Conservation (phyloP, 35 echinoderm and acorn worm genomes). For the Ptychodera flava region DNA sequence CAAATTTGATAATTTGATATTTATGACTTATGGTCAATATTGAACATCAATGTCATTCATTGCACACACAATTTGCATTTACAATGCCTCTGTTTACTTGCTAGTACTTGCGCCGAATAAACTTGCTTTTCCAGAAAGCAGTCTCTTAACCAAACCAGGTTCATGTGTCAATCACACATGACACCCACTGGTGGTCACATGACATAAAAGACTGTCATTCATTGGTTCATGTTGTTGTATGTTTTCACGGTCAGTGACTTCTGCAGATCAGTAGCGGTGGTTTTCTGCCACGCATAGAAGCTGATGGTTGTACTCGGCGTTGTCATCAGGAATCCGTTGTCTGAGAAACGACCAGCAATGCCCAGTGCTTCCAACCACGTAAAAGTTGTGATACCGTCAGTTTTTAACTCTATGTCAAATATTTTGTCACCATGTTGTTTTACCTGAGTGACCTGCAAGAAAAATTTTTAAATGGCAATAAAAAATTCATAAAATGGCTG, state of each 20-base stretch:
- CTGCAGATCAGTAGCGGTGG: constrained; percentile 28
- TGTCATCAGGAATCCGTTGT: constrained; percentile 80
- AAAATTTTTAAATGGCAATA: not conserved
- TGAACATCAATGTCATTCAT: too few species aligned
- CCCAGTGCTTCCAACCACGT: constrained; percentile 58
- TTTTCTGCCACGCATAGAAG: constrained; percentile 64
- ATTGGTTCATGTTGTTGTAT: not conserved
- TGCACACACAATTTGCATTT: too few species aligned
- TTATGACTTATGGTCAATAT: too few species aligned
- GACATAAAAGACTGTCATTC: too few species aligned
- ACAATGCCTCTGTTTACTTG: too few species aligned
- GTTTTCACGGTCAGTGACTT: constrained; percentile 42
- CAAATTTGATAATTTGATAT: too few species aligned
- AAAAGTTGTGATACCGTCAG: constrained; percentile 48
- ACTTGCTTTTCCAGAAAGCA: too few species aligned
- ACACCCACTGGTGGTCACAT: too few species aligned
- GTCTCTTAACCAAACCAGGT: too few species aligned
- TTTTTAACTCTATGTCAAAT: constrained; percentile 44
- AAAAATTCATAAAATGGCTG: not conserved
- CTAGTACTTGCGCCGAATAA: too few species aligned
- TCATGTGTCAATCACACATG: too few species aligned
- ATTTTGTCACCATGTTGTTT: constrained; percentile 6
- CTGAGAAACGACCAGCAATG: constrained; percentile 61
- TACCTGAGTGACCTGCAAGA: constrained; percentile 17
- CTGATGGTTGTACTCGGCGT: constrained; percentile 8